Base-by-base conservation (phyloP, 2,113 vertebrate species). In the Scytalopus superciliaris region DNA sequence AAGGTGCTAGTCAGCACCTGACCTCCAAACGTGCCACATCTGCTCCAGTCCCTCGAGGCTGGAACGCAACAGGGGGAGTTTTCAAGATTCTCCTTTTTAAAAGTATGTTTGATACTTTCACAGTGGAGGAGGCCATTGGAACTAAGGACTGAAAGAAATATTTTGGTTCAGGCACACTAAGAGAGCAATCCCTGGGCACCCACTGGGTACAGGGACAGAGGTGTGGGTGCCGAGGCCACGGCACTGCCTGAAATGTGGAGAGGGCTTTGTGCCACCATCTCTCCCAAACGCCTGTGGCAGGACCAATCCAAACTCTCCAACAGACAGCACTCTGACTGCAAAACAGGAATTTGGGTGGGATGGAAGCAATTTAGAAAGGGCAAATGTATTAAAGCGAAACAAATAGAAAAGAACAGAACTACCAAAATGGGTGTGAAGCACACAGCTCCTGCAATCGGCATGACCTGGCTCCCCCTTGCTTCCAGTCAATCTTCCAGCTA, bases 251-350 rank as follows among this genome's bases (percentile, higher is more conserved):
- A 30, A 17, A 42, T 0, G 3, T 7, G 2, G 3, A 25, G 37
- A 16, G 2, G 12, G 17, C 14, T 49, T 22, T 8, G 45, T 44
- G 67, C 13, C 19, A 7, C 42, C 66, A 24, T 24, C 35, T 19
- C 17, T 64, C 70, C 33, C n/a, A 9, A 3, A 24, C 1, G 12
- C 69, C 39, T 0, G 3, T 11, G 22, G 14, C 53, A 81, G 69
- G 67, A 75, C 7, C 0, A 0, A 67, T 30, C 14, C 0, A 0
- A 78, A 39, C 57, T 7, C 50, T 19, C 52, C 0, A 4, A 27
- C 14, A 50, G 37, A 37, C 47, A 30, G 3, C 33, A 16, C 28
- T 39, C 16, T 2, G 1, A 21, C 12, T 4, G 9, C 24, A 30
- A 6, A 45, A 25, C 19, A 4, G 3, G 28, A 60, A 22, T 19